Evolutionary conservation across 2,888 invertebrate species (phyloP), one percentile per base, ranked within the genome.

Genomic region (Mimachlamys varia): DNA sequence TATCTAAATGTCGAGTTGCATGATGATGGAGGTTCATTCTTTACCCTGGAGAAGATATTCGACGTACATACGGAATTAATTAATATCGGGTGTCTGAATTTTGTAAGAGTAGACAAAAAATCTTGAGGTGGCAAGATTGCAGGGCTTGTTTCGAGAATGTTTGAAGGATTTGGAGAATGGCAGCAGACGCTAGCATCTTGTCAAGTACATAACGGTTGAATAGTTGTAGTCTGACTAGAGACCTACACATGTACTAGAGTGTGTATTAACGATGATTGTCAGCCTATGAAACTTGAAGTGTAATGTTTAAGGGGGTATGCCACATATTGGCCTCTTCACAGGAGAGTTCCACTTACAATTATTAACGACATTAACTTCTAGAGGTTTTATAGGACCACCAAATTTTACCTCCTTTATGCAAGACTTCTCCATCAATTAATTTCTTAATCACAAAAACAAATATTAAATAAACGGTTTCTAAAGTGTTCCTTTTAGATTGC

Each of bases 21-120:
- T 33, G 27, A 33, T 76, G 27, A 76, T 33, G 76, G 76, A 27
- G 27, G 76, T 33, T 76, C 76, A 76, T 76, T 76, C 76, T 27
- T 76, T 76, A 76, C 76, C 22, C 22, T 7, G 33, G 76, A 33
- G 76, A 76, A 76, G 76, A 76, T 76, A 27, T 76, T 76, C 17
- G 10, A 76, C 76, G 0, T 22, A 27, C 76, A 76, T 27, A 76
- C 27, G 76, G 76, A 76, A 76, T 76, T 33, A 76, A 76, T 76
- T 76, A 33, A 76, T 76, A 76, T 76, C 76, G 76, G 76, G 33
- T 76, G 76, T 76, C 76, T 76, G 76, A 76, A 44, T 76, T 76
- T 33, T 76, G 76, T 76, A 76, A 76, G 76, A 76, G 76, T 76
- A 76, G 76, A 76, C 76, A 76, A 76, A 76, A 76, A 76, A 76